Evolutionary conservation across 2,888 invertebrate genomes (phyloP).

Genomic region (Temnothorax ravouxi): DNA sequence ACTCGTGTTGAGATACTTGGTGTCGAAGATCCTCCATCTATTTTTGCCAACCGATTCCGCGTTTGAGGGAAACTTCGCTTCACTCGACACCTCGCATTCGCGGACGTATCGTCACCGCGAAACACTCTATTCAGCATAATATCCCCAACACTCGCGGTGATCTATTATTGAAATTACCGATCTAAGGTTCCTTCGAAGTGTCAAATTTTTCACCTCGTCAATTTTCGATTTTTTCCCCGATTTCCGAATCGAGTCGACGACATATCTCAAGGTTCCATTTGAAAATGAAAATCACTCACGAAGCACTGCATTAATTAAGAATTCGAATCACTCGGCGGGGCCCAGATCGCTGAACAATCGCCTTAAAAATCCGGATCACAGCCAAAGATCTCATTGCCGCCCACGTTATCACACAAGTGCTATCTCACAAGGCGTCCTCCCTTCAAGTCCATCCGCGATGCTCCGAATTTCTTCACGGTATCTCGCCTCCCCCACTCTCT

Average conservation of each 20-base stretch:
- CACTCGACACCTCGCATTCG: constrained; percentile 6
- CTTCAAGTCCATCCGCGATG: not conserved
- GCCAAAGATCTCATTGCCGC: not conserved
- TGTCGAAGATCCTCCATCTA: not conserved
- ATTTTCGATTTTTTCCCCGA: not conserved
- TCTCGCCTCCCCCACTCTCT: not conserved
- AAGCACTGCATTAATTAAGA: not conserved
- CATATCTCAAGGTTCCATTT: not conserved
- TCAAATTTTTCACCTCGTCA: too few species aligned
- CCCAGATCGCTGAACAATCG: not conserved
- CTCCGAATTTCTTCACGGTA: constrained; percentile 4
- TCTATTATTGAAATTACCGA: not conserved
- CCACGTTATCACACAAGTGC: not conserved
- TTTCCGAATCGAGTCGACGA: not conserved
- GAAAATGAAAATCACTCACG: not conserved
- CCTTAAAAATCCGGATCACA: not conserved
- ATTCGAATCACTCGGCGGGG: not conserved
- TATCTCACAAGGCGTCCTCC: not conserved
- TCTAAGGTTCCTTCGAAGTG: not conserved
- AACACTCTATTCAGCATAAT: not conserved
- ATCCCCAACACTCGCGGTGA: not conserved
- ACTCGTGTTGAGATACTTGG: constrained; percentile 8
- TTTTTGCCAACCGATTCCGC: constrained; percentile 14
- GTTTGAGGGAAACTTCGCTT: not conserved
- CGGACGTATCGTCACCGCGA: not conserved